Conservation (phyloP, 2,113 vertebrate genomes). For the Crotalus horridus region DNA sequence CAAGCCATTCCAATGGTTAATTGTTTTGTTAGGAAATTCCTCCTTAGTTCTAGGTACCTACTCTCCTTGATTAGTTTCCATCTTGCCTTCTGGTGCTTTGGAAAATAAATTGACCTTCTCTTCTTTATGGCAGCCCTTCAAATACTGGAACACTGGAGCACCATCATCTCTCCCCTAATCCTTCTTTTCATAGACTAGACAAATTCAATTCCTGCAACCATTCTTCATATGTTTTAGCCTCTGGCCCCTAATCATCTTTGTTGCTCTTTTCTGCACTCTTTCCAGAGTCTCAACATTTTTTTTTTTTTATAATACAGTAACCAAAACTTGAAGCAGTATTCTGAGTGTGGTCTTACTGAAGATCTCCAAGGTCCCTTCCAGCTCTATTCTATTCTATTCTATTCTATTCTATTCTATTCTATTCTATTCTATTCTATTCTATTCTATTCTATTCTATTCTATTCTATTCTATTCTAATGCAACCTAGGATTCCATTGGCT, state of each 20-base stretch:
- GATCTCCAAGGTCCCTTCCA: too few species aligned
- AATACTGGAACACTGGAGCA: not conserved
- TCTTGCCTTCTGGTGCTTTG: not conserved
- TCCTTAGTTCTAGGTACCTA: not conserved
- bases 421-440: too few species aligned
- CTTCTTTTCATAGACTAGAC: not conserved
- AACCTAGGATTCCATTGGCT: not conserved
- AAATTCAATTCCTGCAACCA: not conserved
- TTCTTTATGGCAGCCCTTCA: not conserved
- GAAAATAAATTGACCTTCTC: not conserved
- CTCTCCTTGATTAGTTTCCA: not conserved
- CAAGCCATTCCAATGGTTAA: not conserved
- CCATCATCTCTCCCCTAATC: not conserved
- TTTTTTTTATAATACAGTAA: too few species aligned
- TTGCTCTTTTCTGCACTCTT: not conserved
- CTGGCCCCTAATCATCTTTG: not conserved
- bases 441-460: too few species aligned
- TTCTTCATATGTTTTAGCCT: not conserved
- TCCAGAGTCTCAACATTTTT: not conserved
- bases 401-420: too few species aligned
- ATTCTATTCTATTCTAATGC: too few species aligned
- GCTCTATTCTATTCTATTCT: too few species aligned
- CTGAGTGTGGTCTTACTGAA: too few species aligned
- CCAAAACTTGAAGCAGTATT: too few species aligned
- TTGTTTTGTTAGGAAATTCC: not conserved